Evolutionary conservation across 2,113 vertebrate species (phyloP), one percentile per base, ranked within the genome.

Genomic region (Neolamprologus sp.): DNA sequence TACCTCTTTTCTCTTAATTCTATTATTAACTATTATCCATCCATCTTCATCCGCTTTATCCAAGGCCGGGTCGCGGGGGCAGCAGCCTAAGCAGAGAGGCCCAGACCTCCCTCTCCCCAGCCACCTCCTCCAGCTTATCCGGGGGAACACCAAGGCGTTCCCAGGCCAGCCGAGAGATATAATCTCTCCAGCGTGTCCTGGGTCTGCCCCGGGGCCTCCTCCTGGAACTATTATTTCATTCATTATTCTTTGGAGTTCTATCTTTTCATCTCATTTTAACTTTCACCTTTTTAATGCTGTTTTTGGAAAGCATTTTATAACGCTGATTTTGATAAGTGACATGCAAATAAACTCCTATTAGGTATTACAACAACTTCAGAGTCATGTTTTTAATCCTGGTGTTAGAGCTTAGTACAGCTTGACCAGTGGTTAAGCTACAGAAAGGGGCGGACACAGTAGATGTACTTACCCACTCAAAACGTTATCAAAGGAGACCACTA

Each of bases 1-100:
- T 19, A 45, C n/a, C 13, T 28, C 21, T 28, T 17, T 75, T 23
- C 13, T 49, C 14, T 78, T 30, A 49, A 78, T 28, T 30, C 14
- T 49, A 47, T 11, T 16, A 73, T 21, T 47, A 47, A 47, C 4
- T 65, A 35, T 19, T 33, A 9, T 71, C 51, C 51, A 54, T 53
- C 19, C 51, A 54, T 21, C n/a, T 53, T 53, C 51, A 54, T 54
- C n/a, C 0, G 9, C 19, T 53, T 53, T 21, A 21, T 53, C 51
- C 0, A 1, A 53, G 51, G 51, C 19, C 2, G 1, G 19, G 19
- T 12, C 10, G 0, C 10, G 0, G 51, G n/a, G 51, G 10, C 2
- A 54, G 51, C 51, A 54, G n/a, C 51, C 10, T 21, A 54, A 54
- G 3, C 10, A 21, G 2, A 54, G n/a, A 54, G n/a, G 51, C n/a